Percentiles rank a stretch among this genome's conserved stretches.
These are phyloP conservation scores for Agrenia bidenticulata DNA, from an alignment of 2,888 invertebrate genomes.

Conservation along the genomic window DNA sequence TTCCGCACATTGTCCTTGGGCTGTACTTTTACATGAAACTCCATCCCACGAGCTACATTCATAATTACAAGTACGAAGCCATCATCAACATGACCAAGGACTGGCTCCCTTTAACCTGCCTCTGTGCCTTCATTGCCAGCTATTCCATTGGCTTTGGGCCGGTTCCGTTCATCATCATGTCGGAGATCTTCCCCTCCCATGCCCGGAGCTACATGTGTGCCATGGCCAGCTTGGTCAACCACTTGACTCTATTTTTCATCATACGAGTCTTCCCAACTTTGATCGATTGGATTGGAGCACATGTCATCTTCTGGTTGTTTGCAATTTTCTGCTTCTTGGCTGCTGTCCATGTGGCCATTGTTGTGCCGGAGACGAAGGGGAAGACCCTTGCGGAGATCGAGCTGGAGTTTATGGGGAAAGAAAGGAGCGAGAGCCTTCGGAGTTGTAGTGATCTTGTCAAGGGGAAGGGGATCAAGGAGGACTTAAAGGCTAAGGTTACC, in stretches of 20 bases:
- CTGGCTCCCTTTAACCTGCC: conserved; percentile 64
- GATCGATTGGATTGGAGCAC: conserved; percentile 60
- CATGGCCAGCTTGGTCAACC: conserved; percentile 64
- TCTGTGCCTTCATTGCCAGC: conserved; percentile 65
- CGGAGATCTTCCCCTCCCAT: conserved; percentile 66
- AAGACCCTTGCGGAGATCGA: conserved; percentile 68
- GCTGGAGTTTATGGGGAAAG: conserved; percentile 12
- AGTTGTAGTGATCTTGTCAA: background rate
- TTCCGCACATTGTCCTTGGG: conserved; percentile 62
- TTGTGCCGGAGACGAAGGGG: conserved; percentile 71
- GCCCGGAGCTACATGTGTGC: conserved; percentile 67
- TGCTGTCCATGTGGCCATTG: conserved; percentile 60
- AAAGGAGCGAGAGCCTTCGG: background rate
- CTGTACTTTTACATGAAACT: conserved; percentile 59
- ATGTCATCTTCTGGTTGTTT: conserved; percentile 64
- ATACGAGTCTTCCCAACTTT: conserved; percentile 64
- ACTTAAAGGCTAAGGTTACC: background rate
- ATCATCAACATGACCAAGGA: conserved; percentile 59
- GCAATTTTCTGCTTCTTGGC: conserved; percentile 60
- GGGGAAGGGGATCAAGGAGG: background rate
- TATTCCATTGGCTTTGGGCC: conserved; percentile 67
- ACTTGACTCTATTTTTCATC: conserved; percentile 63
- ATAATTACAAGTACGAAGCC: background rate
- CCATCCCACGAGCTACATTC: background rate
- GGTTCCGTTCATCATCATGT: conserved; percentile 65